Base-by-base conservation (phyloP, 2,888 invertebrate genomes). In the Sphinx pinastri region DNA sequence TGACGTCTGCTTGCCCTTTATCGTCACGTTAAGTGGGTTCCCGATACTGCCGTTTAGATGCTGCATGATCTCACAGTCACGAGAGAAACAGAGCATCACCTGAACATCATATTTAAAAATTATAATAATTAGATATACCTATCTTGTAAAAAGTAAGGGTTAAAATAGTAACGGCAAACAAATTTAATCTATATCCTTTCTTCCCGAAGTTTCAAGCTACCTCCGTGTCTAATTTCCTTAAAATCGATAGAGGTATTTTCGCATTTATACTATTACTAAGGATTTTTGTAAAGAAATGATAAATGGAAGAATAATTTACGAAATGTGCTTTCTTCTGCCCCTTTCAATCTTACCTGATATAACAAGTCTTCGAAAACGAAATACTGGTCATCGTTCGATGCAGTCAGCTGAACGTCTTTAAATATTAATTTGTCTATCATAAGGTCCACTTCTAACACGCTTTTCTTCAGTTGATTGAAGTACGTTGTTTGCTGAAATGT, bases 381-480 rank as follows among this genome's bases (percentile, higher is more conserved):
- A 87, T 99, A 99, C 87, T 99, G 99, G 88, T 99, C 99, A 85
- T 99, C 99, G 88, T 99, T 99, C 12, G 98, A 98, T 0, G 99
- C 98, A 0, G 99, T 99, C 72, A 99, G 89, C 88, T 98, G 98
- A 11, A 99, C 98, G 86, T 99, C 99, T 94, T 99, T 99, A 80
- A 99, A 98, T 79, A 99, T 97, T 11, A 99, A 94, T 88, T 98
- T 98, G 88, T 99, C 99, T 51, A 98, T 97, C 94, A 99, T 97
- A 70, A 99, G 95, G 85, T 99, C 99, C 80, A 97, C 97, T 79
- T 97, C 97, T 55, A 98, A 88, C 0, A 99, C 98, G 80, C 96
- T 95, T 73, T 95, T 95, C 85, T 98, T 98, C 73, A 99, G 90
- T 79, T 96, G 96, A 71, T 96, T 96, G 90, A 98, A 99, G 85